These are phyloP conservation scores for Menidia beryllina DNA, from an alignment of 2,113 vertebrate species.

Conservation along the genomic window DNA sequence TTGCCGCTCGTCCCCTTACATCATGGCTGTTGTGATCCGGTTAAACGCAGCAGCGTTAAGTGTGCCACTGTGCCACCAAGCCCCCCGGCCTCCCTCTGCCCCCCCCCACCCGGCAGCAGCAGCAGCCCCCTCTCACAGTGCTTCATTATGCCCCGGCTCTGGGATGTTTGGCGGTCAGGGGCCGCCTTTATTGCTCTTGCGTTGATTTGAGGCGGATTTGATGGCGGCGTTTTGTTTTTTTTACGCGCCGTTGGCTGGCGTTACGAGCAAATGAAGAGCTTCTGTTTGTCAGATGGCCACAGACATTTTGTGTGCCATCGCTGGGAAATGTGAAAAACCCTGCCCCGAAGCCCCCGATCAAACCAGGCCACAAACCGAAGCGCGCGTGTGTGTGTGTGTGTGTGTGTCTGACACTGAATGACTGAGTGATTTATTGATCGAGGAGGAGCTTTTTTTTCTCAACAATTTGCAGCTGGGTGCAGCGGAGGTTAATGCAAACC, in stretches of 20 bases:
- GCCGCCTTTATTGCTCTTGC: slow-evolving; percentile 32
- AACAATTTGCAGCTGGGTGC: slow-evolving; percentile 57
- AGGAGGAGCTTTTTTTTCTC: slow-evolving; percentile 41
- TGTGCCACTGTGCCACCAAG: slow-evolving; percentile 60
- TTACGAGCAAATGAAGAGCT: background rate
- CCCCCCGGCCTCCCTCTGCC: background rate
- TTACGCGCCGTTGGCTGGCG: slow-evolving; percentile 8
- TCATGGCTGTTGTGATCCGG: slow-evolving; percentile 44
- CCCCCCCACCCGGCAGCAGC: background rate
- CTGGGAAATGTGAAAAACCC: slow-evolving; percentile 42
- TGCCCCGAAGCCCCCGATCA: slow-evolving; percentile 59
- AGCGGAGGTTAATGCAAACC: slow-evolving; percentile 50
- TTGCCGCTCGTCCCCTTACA: slow-evolving; percentile 46
- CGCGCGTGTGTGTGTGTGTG: background rate
- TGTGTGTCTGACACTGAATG: slow-evolving; percentile 19
- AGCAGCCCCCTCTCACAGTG: slow-evolving; percentile 13
- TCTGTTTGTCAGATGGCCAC: slow-evolving; percentile 42
- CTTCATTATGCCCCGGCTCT: slow-evolving; percentile 10
- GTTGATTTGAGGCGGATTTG: slow-evolving; percentile 39
- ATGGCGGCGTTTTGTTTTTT: slow-evolving; percentile 42
- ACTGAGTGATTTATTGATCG: slow-evolving; percentile 63
- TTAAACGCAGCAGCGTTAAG: slow-evolving; percentile 56
- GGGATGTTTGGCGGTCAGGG: slow-evolving; percentile 33
- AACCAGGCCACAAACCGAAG: slow-evolving; percentile 28
- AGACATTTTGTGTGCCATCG: slow-evolving; percentile 63